Evolutionary conservation across 2,797 vertebrate species (phyloP).

Genomic region (Scolopax rusticola): DNA sequence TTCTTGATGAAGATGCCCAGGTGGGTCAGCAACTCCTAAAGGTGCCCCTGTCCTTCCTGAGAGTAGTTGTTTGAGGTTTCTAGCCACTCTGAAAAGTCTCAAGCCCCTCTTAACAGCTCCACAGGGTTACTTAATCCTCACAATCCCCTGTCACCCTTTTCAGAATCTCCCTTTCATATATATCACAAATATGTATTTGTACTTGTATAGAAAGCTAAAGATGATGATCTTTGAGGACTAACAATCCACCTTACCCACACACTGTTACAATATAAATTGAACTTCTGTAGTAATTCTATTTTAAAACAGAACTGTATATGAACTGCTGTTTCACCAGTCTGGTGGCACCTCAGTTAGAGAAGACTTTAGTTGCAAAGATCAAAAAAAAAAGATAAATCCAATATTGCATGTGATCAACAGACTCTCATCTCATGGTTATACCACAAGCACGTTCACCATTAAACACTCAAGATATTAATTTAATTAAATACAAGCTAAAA

Average conservation of each 20-base stretch:
- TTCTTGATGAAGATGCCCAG: not conserved
- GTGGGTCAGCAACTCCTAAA: not conserved
- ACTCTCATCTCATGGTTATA: not conserved
- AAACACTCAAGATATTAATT: not conserved
- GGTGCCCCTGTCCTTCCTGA: not conserved
- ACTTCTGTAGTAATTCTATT: not conserved
- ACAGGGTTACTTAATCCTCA: not conserved
- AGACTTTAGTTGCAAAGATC: not conserved
- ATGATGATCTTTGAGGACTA: not conserved
- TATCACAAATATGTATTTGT: no score
- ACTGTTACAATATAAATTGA: not conserved
- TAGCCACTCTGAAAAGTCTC: not conserved
- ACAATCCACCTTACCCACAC: fast-evolving
- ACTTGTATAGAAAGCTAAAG: not conserved
- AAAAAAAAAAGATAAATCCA: not conserved
- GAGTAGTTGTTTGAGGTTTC: not conserved
- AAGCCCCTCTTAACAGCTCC: not conserved
- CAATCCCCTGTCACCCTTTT: not conserved
- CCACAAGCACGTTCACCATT: fast-evolving
- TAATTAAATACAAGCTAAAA: not conserved
- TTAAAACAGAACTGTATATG: not conserved
- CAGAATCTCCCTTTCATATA: not conserved
- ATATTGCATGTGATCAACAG: not conserved
- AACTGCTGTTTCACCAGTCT: not conserved
- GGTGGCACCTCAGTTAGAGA: not conserved